A percentile compares a stretch with the other conserved stretches of the same genome.
These are phyloP conservation scores for Pterobdella sp. DNA, from an alignment of 2,888 invertebrate genomes.

Conservation along the genomic window DNA sequence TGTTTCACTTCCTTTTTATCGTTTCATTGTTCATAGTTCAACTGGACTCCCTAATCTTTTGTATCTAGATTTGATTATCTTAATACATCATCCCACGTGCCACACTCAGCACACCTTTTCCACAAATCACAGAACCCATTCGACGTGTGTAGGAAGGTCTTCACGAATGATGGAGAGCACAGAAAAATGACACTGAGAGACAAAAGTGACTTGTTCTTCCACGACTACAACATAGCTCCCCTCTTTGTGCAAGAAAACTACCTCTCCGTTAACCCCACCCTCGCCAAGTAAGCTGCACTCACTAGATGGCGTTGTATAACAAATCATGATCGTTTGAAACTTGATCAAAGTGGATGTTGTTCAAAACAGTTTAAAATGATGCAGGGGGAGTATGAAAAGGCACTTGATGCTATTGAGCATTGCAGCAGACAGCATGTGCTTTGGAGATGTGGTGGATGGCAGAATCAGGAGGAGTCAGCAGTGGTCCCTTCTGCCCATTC, in stretches of 20 bases:
- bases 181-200: conserved; percentile 56
- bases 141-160: conserved; percentile 83
- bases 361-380: conserved; percentile 74
- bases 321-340: conserved; percentile 64
- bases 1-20: background rate
- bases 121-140: conserved; percentile 67
- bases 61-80: no score
- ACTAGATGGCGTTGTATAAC: conserved; percentile 51
- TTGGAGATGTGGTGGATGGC: conserved; percentile 76
- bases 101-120: background rate
- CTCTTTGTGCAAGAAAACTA: conserved; percentile 98
- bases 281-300: conserved; percentile 58
- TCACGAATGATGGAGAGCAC: conserved; percentile 57
- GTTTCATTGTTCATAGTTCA: background rate
- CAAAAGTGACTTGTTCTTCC: conserved; percentile 84
- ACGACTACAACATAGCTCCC: conserved; percentile 90
- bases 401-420: conserved; percentile 65
- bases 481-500: conserved; percentile 77
- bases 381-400: conserved; percentile 51
- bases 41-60: background rate
- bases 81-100: background rate
- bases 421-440: conserved; percentile 75
- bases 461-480: conserved; percentile 63
- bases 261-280: conserved; percentile 67
- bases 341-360: conserved; percentile 75